These are phyloP conservation scores for Himalopsyche anomala DNA, from an alignment of 2,888 invertebrate species.

Conservation along the genomic window DNA sequence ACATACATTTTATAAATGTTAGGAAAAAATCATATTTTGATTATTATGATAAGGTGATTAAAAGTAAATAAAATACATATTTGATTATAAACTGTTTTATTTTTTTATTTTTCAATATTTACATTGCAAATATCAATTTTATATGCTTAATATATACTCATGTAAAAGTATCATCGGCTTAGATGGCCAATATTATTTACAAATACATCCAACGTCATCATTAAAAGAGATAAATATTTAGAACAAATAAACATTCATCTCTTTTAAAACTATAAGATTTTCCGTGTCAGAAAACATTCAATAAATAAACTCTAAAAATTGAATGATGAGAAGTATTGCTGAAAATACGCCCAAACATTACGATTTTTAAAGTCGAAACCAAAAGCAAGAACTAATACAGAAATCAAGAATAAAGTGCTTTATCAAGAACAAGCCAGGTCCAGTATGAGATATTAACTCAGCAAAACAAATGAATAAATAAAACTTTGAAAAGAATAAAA, in stretches of 20 bases:
- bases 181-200: conserved; percentile 2
- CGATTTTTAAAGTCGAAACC: conserved; percentile 7
- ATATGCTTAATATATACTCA: conserved; percentile 34
- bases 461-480: conserved; percentile 31
- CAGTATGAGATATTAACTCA: conserved; percentile 1
- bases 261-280: conserved; percentile 1
- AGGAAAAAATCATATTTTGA: neutral
- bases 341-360: conserved; percentile 15
- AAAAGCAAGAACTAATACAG: conserved; percentile 32
- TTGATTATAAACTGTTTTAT: conserved; percentile 42
- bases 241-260: conserved; percentile 38
- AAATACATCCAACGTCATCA: conserved; percentile 41
- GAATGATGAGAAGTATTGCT: conserved; percentile 32
- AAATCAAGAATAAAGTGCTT: conserved; percentile 14
- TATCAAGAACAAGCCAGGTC: conserved; percentile 6
- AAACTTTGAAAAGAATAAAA: conserved; percentile 37
- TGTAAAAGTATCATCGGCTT: conserved; percentile 16
- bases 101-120: conserved; percentile 45
- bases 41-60: neutral
- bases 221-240: conserved; percentile 40
- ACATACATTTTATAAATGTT: too few species aligned
- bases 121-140: conserved; percentile 46
- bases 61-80: conserved; percentile 3
- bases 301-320: conserved; percentile 28
- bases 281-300: conserved; percentile 35